These are phyloP conservation scores for Hydriomena furcata DNA, from an alignment of 2,888 invertebrate species.

Conservation along the genomic window DNA sequence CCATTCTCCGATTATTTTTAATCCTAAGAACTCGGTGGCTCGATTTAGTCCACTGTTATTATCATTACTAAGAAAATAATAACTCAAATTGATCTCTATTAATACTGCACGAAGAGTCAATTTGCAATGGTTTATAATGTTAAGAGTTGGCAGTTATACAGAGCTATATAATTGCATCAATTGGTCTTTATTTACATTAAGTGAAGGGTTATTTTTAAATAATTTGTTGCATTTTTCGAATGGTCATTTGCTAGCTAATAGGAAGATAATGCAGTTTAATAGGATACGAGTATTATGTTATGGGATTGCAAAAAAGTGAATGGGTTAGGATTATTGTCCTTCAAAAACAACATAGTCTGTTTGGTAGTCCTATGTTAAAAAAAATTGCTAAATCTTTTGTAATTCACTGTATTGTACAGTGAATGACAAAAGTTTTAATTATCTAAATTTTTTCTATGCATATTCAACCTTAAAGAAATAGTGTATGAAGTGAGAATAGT, in stretches of 20 bases:
- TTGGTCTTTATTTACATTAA: slow-evolving; percentile 25
- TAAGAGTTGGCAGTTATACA: slow-evolving; percentile 2
- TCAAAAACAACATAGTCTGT: too few relatives aligned
- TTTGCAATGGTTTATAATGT: not conserved
- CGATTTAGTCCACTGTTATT: slow-evolving; percentile 31
- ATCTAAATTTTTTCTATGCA: too few relatives aligned
- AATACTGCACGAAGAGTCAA: not conserved
- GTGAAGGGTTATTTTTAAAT: slow-evolving; percentile 31
- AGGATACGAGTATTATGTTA: slow-evolving; percentile 17
- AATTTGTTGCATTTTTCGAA: slow-evolving; percentile 25
- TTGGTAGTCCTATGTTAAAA: too few relatives aligned
- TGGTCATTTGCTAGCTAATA: slow-evolving; percentile 39
- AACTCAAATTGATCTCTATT: slow-evolving; percentile 10
- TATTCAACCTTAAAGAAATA: too few relatives aligned
- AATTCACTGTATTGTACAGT: too few relatives aligned
- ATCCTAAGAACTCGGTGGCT: slow-evolving; percentile 30
- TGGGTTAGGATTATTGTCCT: slow-evolving; percentile 1
- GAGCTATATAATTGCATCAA: slow-evolving; percentile 19
- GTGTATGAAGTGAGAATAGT: too few relatives aligned
- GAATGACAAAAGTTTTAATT: too few relatives aligned
- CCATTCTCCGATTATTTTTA: slow-evolving; percentile 23
- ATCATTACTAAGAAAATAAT: slow-evolving; percentile 12
- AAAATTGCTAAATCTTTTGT: too few relatives aligned
- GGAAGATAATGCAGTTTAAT: slow-evolving; percentile 29
- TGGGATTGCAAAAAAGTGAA: slow-evolving; percentile 4